phyloP scores from a whole-genome alignment of 2,113 vertebrate genomes.

The Scophthalmus maximus region DNA sequence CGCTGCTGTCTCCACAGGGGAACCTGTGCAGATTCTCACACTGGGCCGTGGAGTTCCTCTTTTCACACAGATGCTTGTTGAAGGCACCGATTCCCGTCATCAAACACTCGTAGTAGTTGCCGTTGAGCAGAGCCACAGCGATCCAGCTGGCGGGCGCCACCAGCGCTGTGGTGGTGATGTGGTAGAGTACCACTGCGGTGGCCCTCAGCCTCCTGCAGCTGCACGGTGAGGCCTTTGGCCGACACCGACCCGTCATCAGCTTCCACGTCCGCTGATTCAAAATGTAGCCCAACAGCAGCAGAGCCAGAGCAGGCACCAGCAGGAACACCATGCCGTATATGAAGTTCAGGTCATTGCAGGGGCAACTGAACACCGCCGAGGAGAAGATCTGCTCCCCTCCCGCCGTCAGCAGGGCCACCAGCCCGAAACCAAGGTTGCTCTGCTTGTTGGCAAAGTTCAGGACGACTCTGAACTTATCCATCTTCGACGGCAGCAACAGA shows the following conservation, averaged over 20 bases:
- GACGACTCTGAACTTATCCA: slow-evolving; percentile 71
- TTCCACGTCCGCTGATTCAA: slow-evolving; percentile 73
- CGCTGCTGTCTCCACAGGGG: slow-evolving; percentile 71
- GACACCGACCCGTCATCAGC: slow-evolving; percentile 79
- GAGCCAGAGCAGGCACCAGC: slow-evolving; percentile 81
- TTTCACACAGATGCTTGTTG: slow-evolving; percentile 54
- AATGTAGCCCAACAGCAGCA: slow-evolving; percentile 81
- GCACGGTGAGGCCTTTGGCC: fast-evolving
- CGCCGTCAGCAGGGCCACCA: slow-evolving; percentile 80
- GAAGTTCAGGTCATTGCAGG: slow-evolving; percentile 82
- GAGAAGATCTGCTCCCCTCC: slow-evolving; percentile 84
- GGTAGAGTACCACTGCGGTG: not conserved
- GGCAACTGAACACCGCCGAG: slow-evolving; percentile 79
- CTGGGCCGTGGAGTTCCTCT: fast-evolving
- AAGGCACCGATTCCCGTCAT: slow-evolving; percentile 61
- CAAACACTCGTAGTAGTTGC: slow-evolving; percentile 79
- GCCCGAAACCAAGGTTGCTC: slow-evolving; percentile 69
- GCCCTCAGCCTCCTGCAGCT: fast-evolving
- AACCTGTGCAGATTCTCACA: slow-evolving; percentile 67
- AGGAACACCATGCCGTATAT: slow-evolving; percentile 83
- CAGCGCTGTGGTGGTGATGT: slow-evolving; percentile 25
- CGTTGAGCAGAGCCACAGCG: slow-evolving; percentile 80
- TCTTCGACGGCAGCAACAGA: slow-evolving; percentile 35
- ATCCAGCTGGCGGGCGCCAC: slow-evolving; percentile 86
- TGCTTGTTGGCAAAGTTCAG: slow-evolving; percentile 70